Evolutionary conservation across 2,888 invertebrate genomes (phyloP), one percentile per base, ranked within the genome.

Genomic region (Neoscelio sp.): DNA sequence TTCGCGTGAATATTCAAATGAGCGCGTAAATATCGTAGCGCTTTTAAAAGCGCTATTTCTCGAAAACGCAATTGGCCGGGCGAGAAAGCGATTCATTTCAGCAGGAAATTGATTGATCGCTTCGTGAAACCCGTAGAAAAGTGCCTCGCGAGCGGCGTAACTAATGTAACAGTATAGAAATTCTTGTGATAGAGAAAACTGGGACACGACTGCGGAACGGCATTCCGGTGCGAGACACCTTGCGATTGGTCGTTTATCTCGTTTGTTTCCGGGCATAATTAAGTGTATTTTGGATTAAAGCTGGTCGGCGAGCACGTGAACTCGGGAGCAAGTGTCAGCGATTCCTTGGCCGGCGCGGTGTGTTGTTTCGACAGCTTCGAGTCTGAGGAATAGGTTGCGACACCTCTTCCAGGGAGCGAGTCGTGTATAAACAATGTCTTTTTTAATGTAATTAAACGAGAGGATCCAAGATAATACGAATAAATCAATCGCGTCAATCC

Each of bases 131-230:
- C 33, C 17, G 64, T 74, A 68, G 64, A 75, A 74, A 75, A 79
- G 65, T 60, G 54, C 58, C 58, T 73, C 28, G 60, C 40, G 64
- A 62, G 44, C 52, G 48, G 71, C 56, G 68, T 64, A 77, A 77
- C 73, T 77, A 79, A 75, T 80, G 74, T 78, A 54, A 64, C 65
- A 74, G 83, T 81, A 68, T 82, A 82, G 82, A 85, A 86, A 85
- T 86, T 85, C 85, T 81, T 84, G 71, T 80, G 82, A 82, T 84
- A 80, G 86, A 87, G 86, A 87, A 87, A 87, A 87, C 86, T 86
- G 75, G 86, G 86, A 84, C 86, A 84, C 78, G 83, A 73, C 82
- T 84, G 64, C 62, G 71, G 82, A 84, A 82, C 83, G 77, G 80
- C 82, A 83, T 86, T 85, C 82, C 82, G 84, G 56, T 52, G 30